These are phyloP conservation scores for Isurus oxyrinchus DNA, from an alignment of 2,113 vertebrate species.

Conservation along the genomic window DNA sequence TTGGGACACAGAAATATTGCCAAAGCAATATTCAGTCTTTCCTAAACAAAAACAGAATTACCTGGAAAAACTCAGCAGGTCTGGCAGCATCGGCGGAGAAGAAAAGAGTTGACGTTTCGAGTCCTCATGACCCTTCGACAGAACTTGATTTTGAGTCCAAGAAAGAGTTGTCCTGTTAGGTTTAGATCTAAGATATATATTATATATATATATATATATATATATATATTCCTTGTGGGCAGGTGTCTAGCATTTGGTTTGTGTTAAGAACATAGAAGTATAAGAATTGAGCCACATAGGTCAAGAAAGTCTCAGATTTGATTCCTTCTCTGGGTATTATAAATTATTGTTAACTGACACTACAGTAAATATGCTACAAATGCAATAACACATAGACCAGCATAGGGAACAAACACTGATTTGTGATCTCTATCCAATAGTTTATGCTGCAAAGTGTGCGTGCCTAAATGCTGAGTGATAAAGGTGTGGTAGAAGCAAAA, in stretches of 20 bases:
- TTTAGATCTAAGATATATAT: neutral
- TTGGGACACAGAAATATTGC: neutral
- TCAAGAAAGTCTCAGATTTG: neutral
- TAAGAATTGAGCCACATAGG: neutral
- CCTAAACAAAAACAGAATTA: too few relatives aligned
- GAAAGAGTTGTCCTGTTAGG: too few relatives aligned
- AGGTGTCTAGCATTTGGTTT: neutral
- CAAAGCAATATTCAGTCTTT: neutral
- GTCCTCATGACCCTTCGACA: too few relatives aligned
- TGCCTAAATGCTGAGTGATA: neutral
- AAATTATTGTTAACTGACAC: neutral
- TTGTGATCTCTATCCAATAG: neutral
- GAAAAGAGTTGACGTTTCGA: too few relatives aligned
- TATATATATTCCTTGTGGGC: neutral
- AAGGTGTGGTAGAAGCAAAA: neutral
- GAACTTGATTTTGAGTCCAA: too few relatives aligned
- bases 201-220: neutral
- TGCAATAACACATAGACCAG: neutral
- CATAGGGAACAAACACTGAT: neutral
- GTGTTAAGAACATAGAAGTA: neutral
- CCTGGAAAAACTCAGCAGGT: too few relatives aligned
- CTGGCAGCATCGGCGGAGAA: too few relatives aligned
- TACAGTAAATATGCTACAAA: neutral
- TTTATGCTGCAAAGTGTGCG: neutral
- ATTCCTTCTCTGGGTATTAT: neutral